A percentile compares a stretch with the other conserved stretches of the same genome.
Conservation (phyloP, 2,888 invertebrate genomes). For the Eupithecia pulchellata region DNA sequence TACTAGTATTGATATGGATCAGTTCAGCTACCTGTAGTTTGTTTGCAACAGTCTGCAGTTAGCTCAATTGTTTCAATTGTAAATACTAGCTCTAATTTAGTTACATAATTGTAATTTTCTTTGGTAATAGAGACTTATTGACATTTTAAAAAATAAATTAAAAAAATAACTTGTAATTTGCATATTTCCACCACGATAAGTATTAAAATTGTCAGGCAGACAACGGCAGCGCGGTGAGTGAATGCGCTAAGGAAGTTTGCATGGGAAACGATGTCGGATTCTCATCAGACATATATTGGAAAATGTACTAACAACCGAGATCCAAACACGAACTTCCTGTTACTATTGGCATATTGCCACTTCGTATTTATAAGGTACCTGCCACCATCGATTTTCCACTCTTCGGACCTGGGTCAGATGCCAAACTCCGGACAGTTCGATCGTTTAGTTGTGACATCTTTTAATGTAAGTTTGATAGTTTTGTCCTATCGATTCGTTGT, state of each 20-base stretch:
- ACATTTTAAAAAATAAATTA: no score
- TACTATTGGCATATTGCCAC: constrained; percentile 46
- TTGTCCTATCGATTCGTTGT: not conserved
- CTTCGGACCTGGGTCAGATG: constrained; percentile 38
- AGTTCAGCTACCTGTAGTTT: no score
- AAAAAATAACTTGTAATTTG: no score
- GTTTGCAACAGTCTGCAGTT: no score
- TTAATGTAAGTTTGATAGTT: constrained; percentile 25
- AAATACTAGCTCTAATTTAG: no score
- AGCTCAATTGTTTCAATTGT: no score
- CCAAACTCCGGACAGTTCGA: constrained; percentile 39
- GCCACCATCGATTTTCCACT: constrained; percentile 43
- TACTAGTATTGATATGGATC: no score
- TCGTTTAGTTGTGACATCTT: constrained; percentile 31
- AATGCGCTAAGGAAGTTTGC: not conserved
- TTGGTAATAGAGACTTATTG: no score
- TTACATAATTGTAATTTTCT: no score
- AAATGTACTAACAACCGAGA: constrained; percentile 30
- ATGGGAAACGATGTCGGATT: not conserved
- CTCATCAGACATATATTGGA: constrained; percentile 3
- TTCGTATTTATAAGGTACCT: constrained; percentile 43
- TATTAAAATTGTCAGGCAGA: no score
- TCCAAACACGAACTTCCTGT: constrained; percentile 36
- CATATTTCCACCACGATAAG: no score
- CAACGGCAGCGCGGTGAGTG: no score